A percentile compares a stretch with the other conserved stretches of the same genome.
These are phyloP conservation scores for Spea bombifrons DNA, from an alignment of 2,113 vertebrate species.

Conservation along the genomic window DNA sequence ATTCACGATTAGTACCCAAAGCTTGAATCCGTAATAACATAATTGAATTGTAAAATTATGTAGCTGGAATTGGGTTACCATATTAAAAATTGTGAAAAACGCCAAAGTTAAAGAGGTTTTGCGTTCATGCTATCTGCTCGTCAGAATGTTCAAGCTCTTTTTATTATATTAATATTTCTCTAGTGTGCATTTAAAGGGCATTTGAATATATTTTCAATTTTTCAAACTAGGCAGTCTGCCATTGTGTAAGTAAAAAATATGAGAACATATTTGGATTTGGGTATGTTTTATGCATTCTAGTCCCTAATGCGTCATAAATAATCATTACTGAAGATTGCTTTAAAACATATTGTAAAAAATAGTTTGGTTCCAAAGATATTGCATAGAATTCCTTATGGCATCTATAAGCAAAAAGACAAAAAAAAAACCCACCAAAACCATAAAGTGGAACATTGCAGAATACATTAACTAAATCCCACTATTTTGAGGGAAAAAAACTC, in stretches of 20 bases:
- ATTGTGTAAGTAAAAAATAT: constrained; percentile 35
- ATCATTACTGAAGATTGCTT: constrained; percentile 17
- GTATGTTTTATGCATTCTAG: neutral
- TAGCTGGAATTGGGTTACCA: no score
- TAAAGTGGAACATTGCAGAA: constrained; percentile 54
- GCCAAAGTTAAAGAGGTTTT: no score
- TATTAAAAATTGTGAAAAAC: no score
- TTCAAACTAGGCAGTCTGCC: constrained; percentile 30
- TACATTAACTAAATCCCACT: constrained; percentile 57
- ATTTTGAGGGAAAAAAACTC: constrained; percentile 54
- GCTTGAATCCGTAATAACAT: no score
- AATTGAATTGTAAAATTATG: no score
- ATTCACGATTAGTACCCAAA: no score
- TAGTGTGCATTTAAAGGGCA: constrained; percentile 7
- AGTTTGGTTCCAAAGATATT: constrained; percentile 36
- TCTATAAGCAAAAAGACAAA: constrained; percentile 30
- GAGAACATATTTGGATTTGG: constrained; percentile 26
- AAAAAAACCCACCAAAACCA: constrained; percentile 36
- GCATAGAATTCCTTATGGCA: constrained; percentile 39
- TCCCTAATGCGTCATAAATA: constrained; percentile 33
- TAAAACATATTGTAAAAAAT: constrained; percentile 6
- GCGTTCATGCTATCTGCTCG: no score
- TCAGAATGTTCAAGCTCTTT: neutral
- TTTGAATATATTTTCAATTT: neutral
- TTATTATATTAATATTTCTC: constrained; percentile 7